These are phyloP conservation scores for Coreoperca whiteheadi DNA, from an alignment of 2,113 vertebrate species.

Conservation along the genomic window DNA sequence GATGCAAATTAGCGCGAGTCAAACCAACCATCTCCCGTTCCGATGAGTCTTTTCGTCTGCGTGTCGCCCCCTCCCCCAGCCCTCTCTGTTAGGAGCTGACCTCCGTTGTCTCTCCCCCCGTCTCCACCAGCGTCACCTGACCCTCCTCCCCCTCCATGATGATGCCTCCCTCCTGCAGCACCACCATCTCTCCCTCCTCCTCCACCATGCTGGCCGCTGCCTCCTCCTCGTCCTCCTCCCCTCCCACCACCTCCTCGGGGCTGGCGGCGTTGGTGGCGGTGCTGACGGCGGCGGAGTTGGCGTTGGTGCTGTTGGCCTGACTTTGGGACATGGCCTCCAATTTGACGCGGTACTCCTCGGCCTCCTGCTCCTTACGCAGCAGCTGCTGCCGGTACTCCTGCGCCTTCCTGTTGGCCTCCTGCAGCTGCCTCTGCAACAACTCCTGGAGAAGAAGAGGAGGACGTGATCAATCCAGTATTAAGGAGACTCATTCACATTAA, in stretches of 20 bases:
- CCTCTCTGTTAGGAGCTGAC: slow-evolving; percentile 74
- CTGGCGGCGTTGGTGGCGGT: slow-evolving; percentile 50
- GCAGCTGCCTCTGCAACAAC: slow-evolving; percentile 86
- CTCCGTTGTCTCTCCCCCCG: slow-evolving; percentile 66
- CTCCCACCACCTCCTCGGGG: slow-evolving; percentile 75
- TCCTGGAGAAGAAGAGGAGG: slow-evolving; percentile 65
- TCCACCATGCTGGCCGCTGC: slow-evolving; percentile 65
- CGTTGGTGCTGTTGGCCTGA: slow-evolving; percentile 70
- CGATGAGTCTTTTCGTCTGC: background rate
- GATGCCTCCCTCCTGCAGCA: slow-evolving; percentile 82
- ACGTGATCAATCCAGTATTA: no score
- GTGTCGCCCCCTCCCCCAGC: background rate
- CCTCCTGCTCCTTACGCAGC: slow-evolving; percentile 89
- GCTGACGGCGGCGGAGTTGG: no score
- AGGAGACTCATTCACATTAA: no score
- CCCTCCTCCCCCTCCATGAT: slow-evolving; percentile 83
- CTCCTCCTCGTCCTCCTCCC: slow-evolving; percentile 73
- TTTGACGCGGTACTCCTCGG: slow-evolving; percentile 87
- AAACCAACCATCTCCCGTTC: background rate
- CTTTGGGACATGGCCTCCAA: slow-evolving; percentile 87
- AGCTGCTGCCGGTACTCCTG: slow-evolving; percentile 91
- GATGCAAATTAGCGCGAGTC: slow-evolving; percentile 6
- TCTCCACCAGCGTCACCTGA: slow-evolving; percentile 80
- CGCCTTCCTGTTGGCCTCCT: slow-evolving; percentile 88
- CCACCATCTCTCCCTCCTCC: slow-evolving; percentile 80